Evolutionary conservation across 2,113 vertebrate species (phyloP).

Genomic region (Sminthopsis crassicaudata): DNA sequence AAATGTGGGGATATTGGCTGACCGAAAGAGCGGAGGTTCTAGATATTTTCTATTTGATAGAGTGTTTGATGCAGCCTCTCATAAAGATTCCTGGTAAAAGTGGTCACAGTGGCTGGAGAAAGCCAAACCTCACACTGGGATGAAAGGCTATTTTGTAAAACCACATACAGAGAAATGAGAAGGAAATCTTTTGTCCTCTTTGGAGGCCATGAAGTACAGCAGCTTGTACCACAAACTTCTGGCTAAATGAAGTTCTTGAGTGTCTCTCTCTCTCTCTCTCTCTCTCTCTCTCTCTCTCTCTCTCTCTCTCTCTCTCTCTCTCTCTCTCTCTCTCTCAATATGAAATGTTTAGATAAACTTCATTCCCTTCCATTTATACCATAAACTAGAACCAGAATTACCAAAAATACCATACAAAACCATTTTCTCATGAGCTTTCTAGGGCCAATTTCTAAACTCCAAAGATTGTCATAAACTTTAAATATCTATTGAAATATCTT

Average conservation of each 20-base stretch:
- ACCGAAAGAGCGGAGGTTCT: neutral
- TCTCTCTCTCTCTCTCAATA: neutral
- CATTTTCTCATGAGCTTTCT: slow-evolving; percentile 26
- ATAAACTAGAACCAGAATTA: slow-evolving; percentile 23
- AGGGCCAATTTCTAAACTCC: slow-evolving; percentile 38
- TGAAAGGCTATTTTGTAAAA: slow-evolving; percentile 26
- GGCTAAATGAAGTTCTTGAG: neutral
- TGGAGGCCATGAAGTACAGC: neutral
- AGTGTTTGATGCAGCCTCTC: neutral
- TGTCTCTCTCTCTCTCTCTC: too few species aligned
- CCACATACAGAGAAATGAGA: neutral
- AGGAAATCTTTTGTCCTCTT: slow-evolving; percentile 5
- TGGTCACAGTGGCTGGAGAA: neutral
- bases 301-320: too few species aligned
- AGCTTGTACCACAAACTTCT: neutral
- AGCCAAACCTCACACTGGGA: neutral
- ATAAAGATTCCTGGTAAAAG: slow-evolving; percentile 3
- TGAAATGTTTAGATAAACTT: slow-evolving; percentile 36
- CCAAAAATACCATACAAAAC: slow-evolving; percentile 30
- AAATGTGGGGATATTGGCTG: neutral
- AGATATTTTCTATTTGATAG: slow-evolving; percentile 2
- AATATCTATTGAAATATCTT: slow-evolving; percentile 53
- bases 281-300: too few species aligned
- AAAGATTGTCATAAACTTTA: slow-evolving; percentile 51
- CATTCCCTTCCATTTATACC: slow-evolving; percentile 23